Conservation (phyloP, 2,113 vertebrate species). For the Saguinus midas region DNA sequence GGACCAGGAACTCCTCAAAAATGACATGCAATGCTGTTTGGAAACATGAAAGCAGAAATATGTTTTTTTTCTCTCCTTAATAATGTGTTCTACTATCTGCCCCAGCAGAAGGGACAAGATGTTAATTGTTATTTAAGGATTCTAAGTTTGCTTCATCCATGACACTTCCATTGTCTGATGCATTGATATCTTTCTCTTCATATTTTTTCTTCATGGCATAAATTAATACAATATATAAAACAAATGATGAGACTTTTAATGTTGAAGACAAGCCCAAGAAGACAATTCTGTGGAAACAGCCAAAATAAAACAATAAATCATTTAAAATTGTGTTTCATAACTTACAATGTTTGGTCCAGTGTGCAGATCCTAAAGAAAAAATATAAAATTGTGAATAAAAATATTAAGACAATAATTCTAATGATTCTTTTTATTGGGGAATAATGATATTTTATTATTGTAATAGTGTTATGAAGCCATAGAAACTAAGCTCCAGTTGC, state of each 20-base stretch:
- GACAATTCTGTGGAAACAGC: constrained; percentile 71
- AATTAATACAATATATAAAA: constrained; percentile 9
- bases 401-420: not conserved
- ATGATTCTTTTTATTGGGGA: not conserved
- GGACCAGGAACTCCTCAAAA: not conserved
- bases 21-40: not conserved
- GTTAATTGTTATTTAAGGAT: constrained; percentile 61
- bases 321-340: not conserved
- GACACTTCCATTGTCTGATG: too few relatives aligned
- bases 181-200: too few relatives aligned
- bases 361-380: not conserved
- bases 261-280: constrained; percentile 66
- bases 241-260: constrained; percentile 61
- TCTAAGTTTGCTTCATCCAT: too few relatives aligned
- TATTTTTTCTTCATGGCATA: too few relatives aligned
- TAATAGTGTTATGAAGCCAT: not conserved
- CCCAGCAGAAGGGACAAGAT: not conserved
- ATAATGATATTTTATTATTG: too few relatives aligned
- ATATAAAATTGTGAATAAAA: constrained; percentile 9
- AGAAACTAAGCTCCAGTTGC: not conserved
- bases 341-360: not conserved
- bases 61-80: constrained; percentile 57
- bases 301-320: not conserved
- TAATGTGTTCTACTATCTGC: constrained; percentile 66
- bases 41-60: not conserved